Conservation (phyloP, 2,113 vertebrate genomes). For the Misgurnus mizolepis region DNA sequence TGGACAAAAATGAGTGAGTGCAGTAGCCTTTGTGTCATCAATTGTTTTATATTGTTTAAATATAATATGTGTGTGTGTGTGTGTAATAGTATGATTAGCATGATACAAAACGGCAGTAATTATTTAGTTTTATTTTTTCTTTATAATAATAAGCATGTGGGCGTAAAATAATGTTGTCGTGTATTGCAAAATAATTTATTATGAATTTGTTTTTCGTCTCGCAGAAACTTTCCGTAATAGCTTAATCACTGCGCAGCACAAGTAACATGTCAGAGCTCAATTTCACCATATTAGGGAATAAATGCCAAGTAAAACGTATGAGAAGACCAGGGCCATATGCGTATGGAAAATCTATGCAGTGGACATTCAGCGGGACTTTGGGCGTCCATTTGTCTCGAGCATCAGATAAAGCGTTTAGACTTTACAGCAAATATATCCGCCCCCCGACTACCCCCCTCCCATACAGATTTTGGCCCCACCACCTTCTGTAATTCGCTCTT, state of each 20-base stretch:
- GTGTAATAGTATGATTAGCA: no score
- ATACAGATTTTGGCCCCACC: conserved; percentile 27
- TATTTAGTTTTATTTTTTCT: no score
- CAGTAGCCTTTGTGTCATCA: no score
- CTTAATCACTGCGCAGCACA: conserved; percentile 11
- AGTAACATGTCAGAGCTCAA: conserved; percentile 11
- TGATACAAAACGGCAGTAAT: no score
- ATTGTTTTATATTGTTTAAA: no score
- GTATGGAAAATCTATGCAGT: conserved; percentile 31
- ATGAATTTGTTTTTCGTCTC: background rate
- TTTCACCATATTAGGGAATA: conserved; percentile 51
- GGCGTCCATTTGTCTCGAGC: conserved; percentile 22
- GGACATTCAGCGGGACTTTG: background rate
- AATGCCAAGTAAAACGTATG: background rate
- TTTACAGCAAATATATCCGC: conserved; percentile 18
- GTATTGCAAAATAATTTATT: background rate
- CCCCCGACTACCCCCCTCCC: background rate
- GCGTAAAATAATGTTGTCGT: no score
- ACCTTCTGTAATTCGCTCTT: background rate
- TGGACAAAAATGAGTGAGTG: no score
- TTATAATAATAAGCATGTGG: no score
- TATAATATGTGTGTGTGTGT: no score
- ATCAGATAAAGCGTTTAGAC: conserved; percentile 15
- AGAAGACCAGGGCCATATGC: conserved; percentile 6
- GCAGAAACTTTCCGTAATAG: background rate